Conservation (phyloP, 1,140 invertebrate genomes). For the Campoletis sonorensis region DNA sequence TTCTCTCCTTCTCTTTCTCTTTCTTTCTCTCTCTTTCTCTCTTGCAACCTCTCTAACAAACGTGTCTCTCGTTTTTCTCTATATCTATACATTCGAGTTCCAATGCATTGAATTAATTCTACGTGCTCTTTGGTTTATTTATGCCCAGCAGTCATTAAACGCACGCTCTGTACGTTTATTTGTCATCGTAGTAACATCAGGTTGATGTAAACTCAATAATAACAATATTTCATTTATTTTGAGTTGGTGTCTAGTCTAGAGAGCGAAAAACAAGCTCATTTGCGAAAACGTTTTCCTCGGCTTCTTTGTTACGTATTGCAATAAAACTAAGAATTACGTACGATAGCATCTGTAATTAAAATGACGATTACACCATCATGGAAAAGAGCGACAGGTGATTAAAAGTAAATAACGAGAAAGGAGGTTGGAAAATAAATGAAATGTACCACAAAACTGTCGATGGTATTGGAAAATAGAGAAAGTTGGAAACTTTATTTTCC, state of each 20-base stretch:
- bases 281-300: too few species aligned
- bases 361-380: too few species aligned
- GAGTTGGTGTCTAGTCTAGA: too few species aligned
- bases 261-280: too few species aligned
- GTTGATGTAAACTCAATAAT: neutral
- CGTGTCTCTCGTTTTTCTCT: neutral
- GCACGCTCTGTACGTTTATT: conserved; percentile 22
- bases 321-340: neutral
- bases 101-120: neutral
- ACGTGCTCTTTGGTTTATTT: conserved; percentile 33
- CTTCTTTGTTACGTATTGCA: too few species aligned
- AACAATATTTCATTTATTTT: neutral
- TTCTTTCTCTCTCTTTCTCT: too few species aligned
- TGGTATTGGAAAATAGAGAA: too few species aligned
- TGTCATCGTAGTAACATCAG: neutral
- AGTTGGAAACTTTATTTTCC: too few species aligned
- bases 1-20: too few species aligned
- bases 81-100: neutral
- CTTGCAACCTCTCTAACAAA: neutral
- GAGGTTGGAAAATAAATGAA: neutral
- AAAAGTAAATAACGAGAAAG: neutral
- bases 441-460: neutral
- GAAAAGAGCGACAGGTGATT: too few species aligned
- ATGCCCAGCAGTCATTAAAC: conserved; percentile 32
- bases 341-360: too few species aligned